phyloP scores from a whole-genome alignment of 2,888 invertebrate species.

The Tiphia femorata region DNA sequence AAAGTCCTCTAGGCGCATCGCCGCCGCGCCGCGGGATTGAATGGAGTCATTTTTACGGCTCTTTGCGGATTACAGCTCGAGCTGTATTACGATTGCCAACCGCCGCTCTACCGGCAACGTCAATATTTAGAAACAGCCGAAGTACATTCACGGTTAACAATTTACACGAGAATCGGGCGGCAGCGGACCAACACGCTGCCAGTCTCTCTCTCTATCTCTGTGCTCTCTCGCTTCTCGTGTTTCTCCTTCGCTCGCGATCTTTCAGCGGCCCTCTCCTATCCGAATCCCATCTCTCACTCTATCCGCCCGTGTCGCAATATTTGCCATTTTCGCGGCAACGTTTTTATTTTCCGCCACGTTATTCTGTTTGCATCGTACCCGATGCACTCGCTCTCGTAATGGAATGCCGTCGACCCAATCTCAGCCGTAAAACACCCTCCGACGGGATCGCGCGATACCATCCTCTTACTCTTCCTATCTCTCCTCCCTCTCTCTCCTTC shows the following conservation, averaged over 20 bases:
- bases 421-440: conserved; percentile 33
- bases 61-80: too few species aligned
- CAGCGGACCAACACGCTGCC: conserved; percentile 26
- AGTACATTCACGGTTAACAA: conserved; percentile 12
- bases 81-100: too few species aligned
- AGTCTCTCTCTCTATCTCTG: conserved; percentile 34
- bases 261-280: conserved; percentile 18
- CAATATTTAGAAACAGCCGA: conserved; percentile 49
- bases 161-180: conserved; percentile 16
- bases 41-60: too few species aligned
- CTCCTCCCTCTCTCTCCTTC: neutral
- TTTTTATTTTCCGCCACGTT: conserved; percentile 33
- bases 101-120: conserved; percentile 42
- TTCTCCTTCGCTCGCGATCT: too few species aligned
- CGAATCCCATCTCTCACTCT: too few species aligned
- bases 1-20: too few species aligned
- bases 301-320: conserved; percentile 38
- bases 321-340: conserved; percentile 37
- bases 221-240: too few species aligned
- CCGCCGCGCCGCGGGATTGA: too few species aligned
- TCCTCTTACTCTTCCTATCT: conserved; percentile 17
- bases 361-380: conserved; percentile 32
- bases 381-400: conserved; percentile 24
- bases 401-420: conserved; percentile 32
- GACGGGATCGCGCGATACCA: conserved; percentile 19